Base-by-base conservation (phyloP, 35 echinoderm and acorn worm genomes). In the Hemicentrotus pulcherrimus region DNA sequence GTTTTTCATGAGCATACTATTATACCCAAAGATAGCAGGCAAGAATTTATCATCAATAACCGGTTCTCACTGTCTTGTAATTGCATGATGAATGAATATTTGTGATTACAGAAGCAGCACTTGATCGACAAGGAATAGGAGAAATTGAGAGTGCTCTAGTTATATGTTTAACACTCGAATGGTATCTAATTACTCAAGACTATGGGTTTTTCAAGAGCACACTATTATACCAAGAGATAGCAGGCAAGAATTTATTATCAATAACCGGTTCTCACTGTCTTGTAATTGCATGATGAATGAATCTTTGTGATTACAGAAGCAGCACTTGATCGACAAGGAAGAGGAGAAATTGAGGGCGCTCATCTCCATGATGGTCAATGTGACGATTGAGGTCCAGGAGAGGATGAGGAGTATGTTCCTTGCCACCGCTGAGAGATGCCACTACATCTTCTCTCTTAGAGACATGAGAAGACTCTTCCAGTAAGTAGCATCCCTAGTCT, bases 331-430 rank as follows among this genome's bases (percentile, higher is more conserved):
- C n/a, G 97, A 98, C 95, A 99, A 99, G 46, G 98, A 98, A 47
- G 98, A 99, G 85, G 98, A 98, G 65, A 94, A 96, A 48, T 31
- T 99, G 31, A 52, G 96, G 32, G 95, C 97, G 18, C 95, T 99
- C 19, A 96, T 99, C 55, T 99, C 98, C 4, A 97, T 97, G 96
- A 95, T 99, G 46, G 98, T 99, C 50, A 98, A 96, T 48, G 98
- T 99, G 5, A 97, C 98, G 18, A 97, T 99, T 46, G 98, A 99
- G 85, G 95, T 99, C 22, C 98, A 99, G 59, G 97, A 97, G 35
- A 86, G 97, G 47, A 97, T 98, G 98, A 95, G 98, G 88, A 95
- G 95, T 22, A 99, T 99, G 98, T 99, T 98, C 86, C 95, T 99
- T 24, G 94, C 97, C 50, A 99, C 98, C 19, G 98, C 98, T 46